These are phyloP conservation scores for Campoletis sonorensis DNA, from an alignment of 1,140 invertebrate species.

Conservation along the genomic window DNA sequence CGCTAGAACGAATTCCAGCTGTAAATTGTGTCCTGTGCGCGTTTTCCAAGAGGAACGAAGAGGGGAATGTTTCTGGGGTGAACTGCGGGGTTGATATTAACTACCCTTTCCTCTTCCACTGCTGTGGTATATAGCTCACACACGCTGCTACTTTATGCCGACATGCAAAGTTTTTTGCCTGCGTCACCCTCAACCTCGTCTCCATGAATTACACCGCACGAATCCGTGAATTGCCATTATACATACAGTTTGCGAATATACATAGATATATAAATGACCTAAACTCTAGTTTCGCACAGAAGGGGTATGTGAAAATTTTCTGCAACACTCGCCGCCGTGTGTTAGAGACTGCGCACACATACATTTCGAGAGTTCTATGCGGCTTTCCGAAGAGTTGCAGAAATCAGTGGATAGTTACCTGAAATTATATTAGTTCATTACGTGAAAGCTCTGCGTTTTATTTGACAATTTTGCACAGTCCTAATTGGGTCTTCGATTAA, in stretches of 20 bases:
- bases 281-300: not conserved
- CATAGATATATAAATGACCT: not conserved
- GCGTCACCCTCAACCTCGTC: slow-evolving; percentile 6
- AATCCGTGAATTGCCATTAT: slow-evolving; percentile 2
- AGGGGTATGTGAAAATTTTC: not conserved
- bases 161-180: slow-evolving; percentile 12
- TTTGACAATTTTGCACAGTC: too few relatives aligned
- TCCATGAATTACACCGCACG: slow-evolving; percentile 13
- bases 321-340: not conserved
- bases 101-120: not conserved
- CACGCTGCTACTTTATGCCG: slow-evolving; percentile 2
- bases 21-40: slow-evolving; percentile 25
- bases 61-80: not conserved
- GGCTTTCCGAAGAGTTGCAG: not conserved
- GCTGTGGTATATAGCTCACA: not conserved
- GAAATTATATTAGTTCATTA: not conserved
- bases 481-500: too few relatives aligned
- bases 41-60: slow-evolving; percentile 7
- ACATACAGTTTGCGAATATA: not conserved
- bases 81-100: not conserved
- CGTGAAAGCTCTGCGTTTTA: not conserved
- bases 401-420: not conserved
- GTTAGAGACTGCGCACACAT: not conserved
- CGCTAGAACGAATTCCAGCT: slow-evolving; percentile 18
- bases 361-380: not conserved